phyloP scores from a whole-genome alignment of 2,888 invertebrate species.

The Drosophila tanythrix region DNA sequence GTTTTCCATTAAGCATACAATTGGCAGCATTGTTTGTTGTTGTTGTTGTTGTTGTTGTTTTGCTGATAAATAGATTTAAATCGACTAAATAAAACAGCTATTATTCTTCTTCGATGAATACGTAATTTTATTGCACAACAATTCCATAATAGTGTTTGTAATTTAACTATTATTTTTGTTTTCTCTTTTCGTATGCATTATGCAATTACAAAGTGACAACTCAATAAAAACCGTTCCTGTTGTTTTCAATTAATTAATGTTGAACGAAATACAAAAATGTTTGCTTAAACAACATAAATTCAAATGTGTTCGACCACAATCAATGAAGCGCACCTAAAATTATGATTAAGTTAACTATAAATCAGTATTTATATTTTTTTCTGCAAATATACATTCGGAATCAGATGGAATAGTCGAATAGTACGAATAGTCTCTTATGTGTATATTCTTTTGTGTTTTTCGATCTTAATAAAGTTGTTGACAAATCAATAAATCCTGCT shows the following conservation, averaged over 20 bases:
- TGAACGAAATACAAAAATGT: background rate
- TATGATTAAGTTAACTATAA: conserved; percentile 23
- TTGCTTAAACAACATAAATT: conserved; percentile 1
- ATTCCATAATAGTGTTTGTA: background rate
- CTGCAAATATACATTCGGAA: conserved; percentile 7
- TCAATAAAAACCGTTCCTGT: background rate
- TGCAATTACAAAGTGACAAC: conserved; percentile 27
- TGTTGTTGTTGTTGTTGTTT: background rate
- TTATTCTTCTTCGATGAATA: background rate
- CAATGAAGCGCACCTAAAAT: conserved; percentile 13
- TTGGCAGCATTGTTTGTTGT: conserved; percentile 14
- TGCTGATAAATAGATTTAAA: conserved; percentile 5
- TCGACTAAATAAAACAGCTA: conserved; percentile 2
- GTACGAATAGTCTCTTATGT: background rate
- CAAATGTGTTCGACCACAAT: background rate
- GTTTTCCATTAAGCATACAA: conserved; percentile 19
- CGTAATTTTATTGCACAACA: background rate
- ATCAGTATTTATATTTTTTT: background rate
- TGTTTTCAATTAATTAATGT: conserved; percentile 32
- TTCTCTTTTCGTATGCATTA: conserved; percentile 8
- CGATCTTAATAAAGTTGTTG: background rate
- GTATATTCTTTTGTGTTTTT: background rate
- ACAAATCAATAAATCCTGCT: background rate
- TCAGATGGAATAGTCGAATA: background rate
- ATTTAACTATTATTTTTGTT: conserved; percentile 1